These are phyloP conservation scores for Lemur catta DNA, from an alignment of 2,797 vertebrate species.

Conservation along the genomic window DNA sequence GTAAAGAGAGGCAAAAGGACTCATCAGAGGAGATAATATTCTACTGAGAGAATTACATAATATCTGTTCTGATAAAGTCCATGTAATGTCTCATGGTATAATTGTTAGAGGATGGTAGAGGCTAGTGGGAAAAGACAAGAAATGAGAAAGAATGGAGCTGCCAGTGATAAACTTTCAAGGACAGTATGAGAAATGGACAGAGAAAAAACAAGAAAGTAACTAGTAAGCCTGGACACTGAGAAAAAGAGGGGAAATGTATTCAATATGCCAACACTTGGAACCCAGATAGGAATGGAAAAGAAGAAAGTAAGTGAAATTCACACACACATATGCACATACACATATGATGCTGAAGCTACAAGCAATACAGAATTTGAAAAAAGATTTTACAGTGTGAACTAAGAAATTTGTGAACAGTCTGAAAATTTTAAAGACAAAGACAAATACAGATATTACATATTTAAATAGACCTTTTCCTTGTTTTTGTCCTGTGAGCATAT, in stretches of 20 bases:
- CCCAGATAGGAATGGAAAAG: not conserved
- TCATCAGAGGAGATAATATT: not conserved
- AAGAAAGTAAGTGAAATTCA: not conserved
- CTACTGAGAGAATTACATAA: not conserved
- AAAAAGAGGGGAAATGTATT: not conserved
- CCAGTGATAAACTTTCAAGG: not conserved
- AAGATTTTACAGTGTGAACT: not conserved
- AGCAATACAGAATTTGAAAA: not conserved
- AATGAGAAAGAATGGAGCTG: not conserved
- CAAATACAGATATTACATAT: not conserved
- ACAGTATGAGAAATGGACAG: not conserved
- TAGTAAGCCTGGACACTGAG: not conserved
- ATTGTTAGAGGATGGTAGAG: not conserved
- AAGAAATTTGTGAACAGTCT: not conserved
- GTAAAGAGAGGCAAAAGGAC: not conserved
- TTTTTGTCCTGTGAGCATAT: not conserved
- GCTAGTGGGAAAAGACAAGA: not conserved
- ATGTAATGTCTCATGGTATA: not conserved
- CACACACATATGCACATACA: not conserved
- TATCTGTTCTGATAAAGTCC: not conserved
- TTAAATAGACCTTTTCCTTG: not conserved
- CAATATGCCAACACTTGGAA: not conserved
- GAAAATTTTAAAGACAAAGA: not conserved
- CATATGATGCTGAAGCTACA: not conserved
- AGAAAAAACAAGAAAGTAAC: not conserved